phyloP scores from a whole-genome alignment of 2,888 invertebrate genomes.

The Cheilosia soror region DNA sequence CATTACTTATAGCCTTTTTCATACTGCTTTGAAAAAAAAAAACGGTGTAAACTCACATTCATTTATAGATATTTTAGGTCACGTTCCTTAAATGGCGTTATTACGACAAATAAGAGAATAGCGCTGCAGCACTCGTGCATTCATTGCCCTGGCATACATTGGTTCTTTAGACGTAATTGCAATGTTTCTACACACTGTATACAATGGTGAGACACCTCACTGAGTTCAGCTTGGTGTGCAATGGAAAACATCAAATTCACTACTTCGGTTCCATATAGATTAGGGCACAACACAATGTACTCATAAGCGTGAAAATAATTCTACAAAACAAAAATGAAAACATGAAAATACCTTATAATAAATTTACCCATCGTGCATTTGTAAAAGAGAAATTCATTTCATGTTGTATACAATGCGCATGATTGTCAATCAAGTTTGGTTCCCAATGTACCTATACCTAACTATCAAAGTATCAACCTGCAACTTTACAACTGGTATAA shows the following conservation, averaged over 20 bases:
- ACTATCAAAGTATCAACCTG: conserved; percentile 22
- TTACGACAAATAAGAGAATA: conserved; percentile 66
- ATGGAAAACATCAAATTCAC: conserved; percentile 6
- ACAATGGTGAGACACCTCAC: conserved; percentile 58
- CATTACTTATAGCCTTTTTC: not conserved
- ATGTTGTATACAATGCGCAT: conserved; percentile 57
- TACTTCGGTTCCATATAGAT: conserved; percentile 34
- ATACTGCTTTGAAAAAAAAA: not conserved
- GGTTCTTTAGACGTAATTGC: conserved; percentile 43
- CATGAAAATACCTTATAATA: conserved; percentile 25
- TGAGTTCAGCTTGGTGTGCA: conserved; percentile 34
- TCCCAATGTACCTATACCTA: conserved; percentile 10
- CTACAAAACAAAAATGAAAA: conserved; percentile 2
- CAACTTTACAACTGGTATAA: conserved; percentile 43
- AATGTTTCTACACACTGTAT: conserved; percentile 7
- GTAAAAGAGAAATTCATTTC: conserved; percentile 57
- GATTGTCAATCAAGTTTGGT: conserved; percentile 55
- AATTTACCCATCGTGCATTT: conserved; percentile 55
- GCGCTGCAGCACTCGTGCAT: conserved; percentile 55
- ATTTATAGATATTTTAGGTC: conserved; percentile 70
- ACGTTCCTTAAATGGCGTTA: conserved; percentile 67
- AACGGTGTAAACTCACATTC: conserved; percentile 45
- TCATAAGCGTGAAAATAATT: conserved; percentile 51
- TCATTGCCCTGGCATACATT: conserved; percentile 64
- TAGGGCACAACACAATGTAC: conserved; percentile 39